Base-by-base conservation (phyloP, 1,140 invertebrate genomes). In the Drosophila ironensis region DNA sequence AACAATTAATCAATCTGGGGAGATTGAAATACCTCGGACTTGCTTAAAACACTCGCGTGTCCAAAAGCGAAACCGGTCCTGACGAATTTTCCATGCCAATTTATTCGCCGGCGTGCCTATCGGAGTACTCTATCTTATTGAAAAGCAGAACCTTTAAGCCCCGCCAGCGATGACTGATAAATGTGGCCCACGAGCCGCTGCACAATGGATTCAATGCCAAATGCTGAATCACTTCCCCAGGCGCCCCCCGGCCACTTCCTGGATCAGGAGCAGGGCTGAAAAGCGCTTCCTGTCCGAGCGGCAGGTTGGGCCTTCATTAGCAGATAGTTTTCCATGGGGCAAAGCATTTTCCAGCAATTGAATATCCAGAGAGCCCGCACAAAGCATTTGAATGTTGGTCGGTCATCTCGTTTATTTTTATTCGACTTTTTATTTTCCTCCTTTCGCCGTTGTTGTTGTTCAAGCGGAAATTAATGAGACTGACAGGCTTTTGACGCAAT, bases 401-500 rank as follows among this genome's bases (percentile, higher is more conserved):
- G 27, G 35, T 30, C 14, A 35, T 51, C 33, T 19, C 6, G n/a
- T n/a, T n/a, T n/a, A n/a, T 27, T 37, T 41, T 37, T 37, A 45
- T 46, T 17, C 19, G 33, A 17, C 4, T 41, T 47, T 14, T 28
- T 28, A n/a, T 64, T 51, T 66, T 57, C 28, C 37, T 27, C 24
- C 11, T 40, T 12, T 19, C 33, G 44, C 8, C 25, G 19, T 24
- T 50, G 19, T 25, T 38, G 47, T 47, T 47, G 27, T 59, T 50
- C 17, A 47, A 54, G 74, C 68, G 56, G 16, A 80, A 80, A 80
- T 80, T 81, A 80, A 80, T 80, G 76, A 80, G 76, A 67, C 76
- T 66, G 76, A 61, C 76, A 81, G 76, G 66, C 76, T 71, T 71
- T 80, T 80, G 76, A 80, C 76, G 76, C 76, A 81, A 75, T 81